Percentiles rank a stretch among this genome's conserved stretches.
Evolutionary conservation across 2,797 vertebrate genomes (phyloP).

Genomic region (Cyprinodon diabolis): DNA sequence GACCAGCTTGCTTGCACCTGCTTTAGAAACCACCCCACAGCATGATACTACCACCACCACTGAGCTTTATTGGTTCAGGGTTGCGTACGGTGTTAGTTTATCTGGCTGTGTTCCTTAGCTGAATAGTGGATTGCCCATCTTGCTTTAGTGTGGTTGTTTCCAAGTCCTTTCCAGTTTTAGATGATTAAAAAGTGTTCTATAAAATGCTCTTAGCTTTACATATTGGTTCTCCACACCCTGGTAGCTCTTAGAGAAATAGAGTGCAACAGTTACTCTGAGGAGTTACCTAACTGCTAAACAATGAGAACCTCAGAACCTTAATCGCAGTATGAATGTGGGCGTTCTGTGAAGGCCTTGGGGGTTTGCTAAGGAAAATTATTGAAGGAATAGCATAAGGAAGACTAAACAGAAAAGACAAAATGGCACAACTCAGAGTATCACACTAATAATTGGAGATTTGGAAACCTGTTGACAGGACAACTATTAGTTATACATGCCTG

Average conservation of each 20-base stretch:
- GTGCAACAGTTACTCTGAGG: not conserved
- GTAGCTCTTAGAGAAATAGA: not conserved
- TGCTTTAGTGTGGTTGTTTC: not conserved
- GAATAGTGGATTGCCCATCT: not conserved
- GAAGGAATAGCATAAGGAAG: not conserved
- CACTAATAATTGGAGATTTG: not conserved
- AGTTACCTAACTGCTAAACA: not conserved
- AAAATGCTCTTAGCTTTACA: not conserved
- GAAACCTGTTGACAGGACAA: not conserved
- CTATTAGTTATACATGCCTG: not conserved
- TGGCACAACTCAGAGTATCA: not conserved
- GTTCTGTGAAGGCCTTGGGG: not conserved
- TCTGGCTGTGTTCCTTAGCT: not conserved
- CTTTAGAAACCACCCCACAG: not conserved
- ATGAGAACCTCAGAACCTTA: not conserved
- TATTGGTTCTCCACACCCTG: not conserved
- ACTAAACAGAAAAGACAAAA: not conserved
- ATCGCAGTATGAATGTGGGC: not conserved
- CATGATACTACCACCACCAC: not conserved
- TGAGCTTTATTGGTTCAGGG: not conserved
- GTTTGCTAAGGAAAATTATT: not conserved
- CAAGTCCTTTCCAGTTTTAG: not conserved
- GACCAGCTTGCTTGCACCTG: not conserved
- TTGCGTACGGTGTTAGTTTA: not conserved
- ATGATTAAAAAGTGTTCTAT: not conserved